phyloP scores from a whole-genome alignment of 64 coral and sea anemone species.

The Dendronephthya gigantea region DNA sequence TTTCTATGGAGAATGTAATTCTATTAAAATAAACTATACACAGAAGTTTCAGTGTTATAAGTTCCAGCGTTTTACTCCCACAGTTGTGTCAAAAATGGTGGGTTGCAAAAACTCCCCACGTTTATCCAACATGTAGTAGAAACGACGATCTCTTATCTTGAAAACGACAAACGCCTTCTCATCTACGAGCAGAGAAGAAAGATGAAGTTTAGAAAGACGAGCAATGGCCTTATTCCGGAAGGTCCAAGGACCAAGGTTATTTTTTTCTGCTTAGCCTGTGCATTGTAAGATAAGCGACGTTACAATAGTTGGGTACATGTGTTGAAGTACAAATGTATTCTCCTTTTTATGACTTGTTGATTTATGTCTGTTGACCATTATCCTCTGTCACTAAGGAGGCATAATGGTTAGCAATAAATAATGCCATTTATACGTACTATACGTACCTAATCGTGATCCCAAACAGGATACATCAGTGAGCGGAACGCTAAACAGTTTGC shows the following conservation, averaged over 20 bases:
- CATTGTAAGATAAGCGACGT: too few species aligned
- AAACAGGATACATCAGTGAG: neutral
- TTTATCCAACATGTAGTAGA: constrained; percentile 10
- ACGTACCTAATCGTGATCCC: neutral
- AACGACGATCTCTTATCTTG: neutral
- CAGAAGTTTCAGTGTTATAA: neutral
- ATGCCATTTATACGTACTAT: neutral
- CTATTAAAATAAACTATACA: too few species aligned
- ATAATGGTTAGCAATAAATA: too few species aligned
- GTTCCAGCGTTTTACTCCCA: neutral
- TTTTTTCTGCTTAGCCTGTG: too few species aligned
- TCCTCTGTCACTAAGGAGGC: too few species aligned
- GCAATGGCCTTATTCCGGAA: too few species aligned
- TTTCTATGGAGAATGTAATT: too few species aligned
- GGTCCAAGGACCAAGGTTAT: too few species aligned
- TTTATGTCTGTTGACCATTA: neutral
- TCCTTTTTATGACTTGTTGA: too few species aligned
- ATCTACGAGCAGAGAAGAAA: neutral
- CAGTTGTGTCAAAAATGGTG: neutral
- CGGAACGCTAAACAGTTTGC: neutral
- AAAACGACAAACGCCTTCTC: constrained; percentile 8
- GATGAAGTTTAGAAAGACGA: too few species aligned
- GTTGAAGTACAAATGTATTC: too few species aligned
- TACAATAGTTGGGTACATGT: too few species aligned
- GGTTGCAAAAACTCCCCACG: neutral